phyloP scores from a whole-genome alignment of 2,113 vertebrate genomes.

The Spermophilus dauricus region DNA sequence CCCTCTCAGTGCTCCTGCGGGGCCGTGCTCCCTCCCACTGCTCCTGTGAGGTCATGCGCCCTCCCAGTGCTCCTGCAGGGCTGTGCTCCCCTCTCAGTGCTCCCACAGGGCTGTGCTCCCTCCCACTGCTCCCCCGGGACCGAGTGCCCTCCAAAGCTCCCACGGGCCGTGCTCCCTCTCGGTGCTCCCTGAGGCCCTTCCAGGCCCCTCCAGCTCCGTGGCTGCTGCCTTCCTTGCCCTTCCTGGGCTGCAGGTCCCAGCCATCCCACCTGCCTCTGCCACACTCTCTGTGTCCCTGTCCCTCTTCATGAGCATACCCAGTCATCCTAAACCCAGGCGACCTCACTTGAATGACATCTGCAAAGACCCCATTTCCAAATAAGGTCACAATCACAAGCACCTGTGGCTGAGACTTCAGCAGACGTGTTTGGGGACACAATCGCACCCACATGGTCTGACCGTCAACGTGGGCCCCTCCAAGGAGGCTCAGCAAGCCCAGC shows the following conservation, averaged over 20 bases:
- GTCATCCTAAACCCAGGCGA: fast-evolving
- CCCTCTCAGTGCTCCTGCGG: too few species aligned
- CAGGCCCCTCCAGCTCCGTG: fast-evolving
- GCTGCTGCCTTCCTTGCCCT: fast-evolving
- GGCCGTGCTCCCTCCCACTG: too few species aligned
- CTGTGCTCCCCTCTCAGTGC: too few species aligned
- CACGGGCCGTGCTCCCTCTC: too few species aligned
- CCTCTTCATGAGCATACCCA: not conserved
- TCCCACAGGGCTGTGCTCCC: too few species aligned
- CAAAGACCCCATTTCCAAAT: fast-evolving
- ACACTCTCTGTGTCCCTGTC: fast-evolving
- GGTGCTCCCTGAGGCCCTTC: fast-evolving
- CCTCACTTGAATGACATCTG: not conserved
- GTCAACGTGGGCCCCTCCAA: fast-evolving
- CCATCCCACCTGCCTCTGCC: fast-evolving
- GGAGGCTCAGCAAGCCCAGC: not conserved
- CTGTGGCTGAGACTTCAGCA: fast-evolving
- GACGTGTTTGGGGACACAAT: fast-evolving
- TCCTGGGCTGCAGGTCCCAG: fast-evolving
- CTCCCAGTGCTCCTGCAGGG: too few species aligned
- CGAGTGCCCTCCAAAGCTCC: too few species aligned
- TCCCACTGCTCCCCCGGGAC: too few species aligned
- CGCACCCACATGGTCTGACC: not conserved
- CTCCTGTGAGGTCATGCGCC: too few species aligned
- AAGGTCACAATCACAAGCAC: too few species aligned